These are phyloP conservation scores for Brachionus asplanchnoidis DNA, from an alignment of 1,140 invertebrate species.

Conservation along the genomic window DNA sequence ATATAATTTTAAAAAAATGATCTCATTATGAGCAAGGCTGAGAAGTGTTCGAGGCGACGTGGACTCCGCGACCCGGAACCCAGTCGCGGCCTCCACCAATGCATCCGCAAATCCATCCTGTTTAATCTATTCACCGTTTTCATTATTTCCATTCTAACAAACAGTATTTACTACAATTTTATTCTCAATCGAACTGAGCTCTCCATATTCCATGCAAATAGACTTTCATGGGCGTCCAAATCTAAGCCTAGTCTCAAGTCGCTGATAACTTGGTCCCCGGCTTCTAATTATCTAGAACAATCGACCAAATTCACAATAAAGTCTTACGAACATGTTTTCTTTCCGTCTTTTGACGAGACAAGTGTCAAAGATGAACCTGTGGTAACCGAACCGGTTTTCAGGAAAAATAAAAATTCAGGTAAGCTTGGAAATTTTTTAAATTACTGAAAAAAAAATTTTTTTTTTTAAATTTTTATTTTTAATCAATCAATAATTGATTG, in stretches of 20 bases:
- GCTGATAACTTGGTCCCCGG: not conserved
- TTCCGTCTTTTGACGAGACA: not conserved
- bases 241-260: not conserved
- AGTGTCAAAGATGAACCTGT: not conserved
- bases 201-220: not conserved
- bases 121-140: not conserved
- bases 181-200: not conserved
- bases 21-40: not conserved
- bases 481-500: too few relatives aligned
- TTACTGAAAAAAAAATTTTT: too few relatives aligned
- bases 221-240: not conserved
- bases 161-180: slow-evolving; percentile 36
- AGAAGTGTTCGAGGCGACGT: not conserved
- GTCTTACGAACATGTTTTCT: slow-evolving; percentile 13
- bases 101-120: not conserved
- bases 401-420: not conserved
- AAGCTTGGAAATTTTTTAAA: not conserved
- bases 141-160: slow-evolving; percentile 14
- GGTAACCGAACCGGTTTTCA: not conserved
- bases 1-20: not conserved
- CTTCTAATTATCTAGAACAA: slow-evolving; percentile 1
- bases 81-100: not conserved
- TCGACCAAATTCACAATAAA: not conserved
- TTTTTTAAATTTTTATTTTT: too few relatives aligned
- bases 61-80: not conserved